These are phyloP conservation scores for Drosophila sechellia DNA, from an alignment of 1,140 invertebrate genomes.

Conservation along the genomic window DNA sequence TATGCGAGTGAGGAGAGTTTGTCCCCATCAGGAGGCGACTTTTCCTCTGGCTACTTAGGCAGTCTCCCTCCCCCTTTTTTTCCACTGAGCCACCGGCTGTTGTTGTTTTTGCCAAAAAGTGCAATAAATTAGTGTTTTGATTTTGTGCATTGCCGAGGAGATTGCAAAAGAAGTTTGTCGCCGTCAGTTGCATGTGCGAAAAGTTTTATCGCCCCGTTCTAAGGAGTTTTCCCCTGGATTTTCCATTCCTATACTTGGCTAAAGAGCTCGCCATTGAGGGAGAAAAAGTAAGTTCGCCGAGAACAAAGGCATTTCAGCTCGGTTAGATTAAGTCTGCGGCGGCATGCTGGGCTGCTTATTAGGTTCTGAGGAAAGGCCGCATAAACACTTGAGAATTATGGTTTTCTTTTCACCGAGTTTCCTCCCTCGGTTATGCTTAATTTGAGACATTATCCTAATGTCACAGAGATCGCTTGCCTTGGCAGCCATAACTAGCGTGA, in stretches of 20 bases:
- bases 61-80: constrained; percentile 1
- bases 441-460: constrained; percentile 57
- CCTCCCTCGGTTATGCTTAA: constrained; percentile 50
- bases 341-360: constrained; percentile 61
- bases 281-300: background rate
- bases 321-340: constrained; percentile 42
- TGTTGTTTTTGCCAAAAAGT: constrained; percentile 73
- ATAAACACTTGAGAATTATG: constrained; percentile 74
- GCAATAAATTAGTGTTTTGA: constrained; percentile 82
- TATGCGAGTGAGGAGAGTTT: constrained; percentile 64
- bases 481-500: constrained; percentile 56
- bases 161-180: constrained; percentile 59
- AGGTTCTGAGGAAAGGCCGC: constrained; percentile 33
- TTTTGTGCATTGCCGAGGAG: constrained; percentile 66
- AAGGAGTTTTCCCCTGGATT: constrained; percentile 48
- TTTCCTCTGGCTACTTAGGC: constrained; percentile 53
- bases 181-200: constrained; percentile 66
- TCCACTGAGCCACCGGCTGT: constrained; percentile 5
- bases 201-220: constrained; percentile 66
- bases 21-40: constrained; percentile 40
- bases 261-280: constrained; percentile 34
- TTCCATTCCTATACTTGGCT: constrained; percentile 66
- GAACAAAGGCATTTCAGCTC: constrained; percentile 49
- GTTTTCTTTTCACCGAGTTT: constrained; percentile 12
- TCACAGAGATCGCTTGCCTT: constrained; percentile 17